Conservation (phyloP, 2,113 vertebrate species). For the Dolichallabes microphthalmus region DNA sequence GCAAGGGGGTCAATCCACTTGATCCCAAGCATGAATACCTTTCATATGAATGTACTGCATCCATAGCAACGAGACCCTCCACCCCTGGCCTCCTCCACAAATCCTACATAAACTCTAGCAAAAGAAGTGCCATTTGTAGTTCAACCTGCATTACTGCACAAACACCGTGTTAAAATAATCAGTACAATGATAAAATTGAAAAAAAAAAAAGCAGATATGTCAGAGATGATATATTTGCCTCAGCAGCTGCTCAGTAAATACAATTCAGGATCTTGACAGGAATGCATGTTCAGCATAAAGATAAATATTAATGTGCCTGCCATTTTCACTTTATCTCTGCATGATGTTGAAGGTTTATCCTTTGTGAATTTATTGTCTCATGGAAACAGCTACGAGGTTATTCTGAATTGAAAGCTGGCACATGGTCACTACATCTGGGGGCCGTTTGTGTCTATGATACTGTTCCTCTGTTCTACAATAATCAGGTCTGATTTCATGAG, state of each 20-base stretch:
- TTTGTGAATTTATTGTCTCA: neutral
- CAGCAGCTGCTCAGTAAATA: neutral
- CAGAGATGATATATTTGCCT: neutral
- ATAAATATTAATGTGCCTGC: neutral
- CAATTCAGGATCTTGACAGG: neutral
- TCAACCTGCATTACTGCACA: conserved; percentile 44
- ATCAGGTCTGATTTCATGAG: conserved; percentile 25
- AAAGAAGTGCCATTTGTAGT: conserved; percentile 59
- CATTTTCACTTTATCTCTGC: neutral
- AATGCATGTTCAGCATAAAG: neutral
- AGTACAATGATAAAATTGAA: neutral
- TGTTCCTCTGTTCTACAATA: neutral
- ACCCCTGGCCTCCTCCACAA: conserved; percentile 6
- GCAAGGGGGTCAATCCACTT: conserved; percentile 72
- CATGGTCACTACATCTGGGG: neutral
- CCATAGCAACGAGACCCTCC: conserved; percentile 70
- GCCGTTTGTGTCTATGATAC: neutral
- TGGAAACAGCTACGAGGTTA: neutral
- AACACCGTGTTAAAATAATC: neutral
- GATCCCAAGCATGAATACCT: conserved; percentile 71
- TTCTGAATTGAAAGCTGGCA: conserved; percentile 2
- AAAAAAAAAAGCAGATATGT: neutral
- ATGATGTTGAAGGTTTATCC: neutral
- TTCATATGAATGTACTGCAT: conserved; percentile 66
- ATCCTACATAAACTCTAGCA: conserved; percentile 67